phyloP scores from a whole-genome alignment of 2,113 vertebrate species.

The Tor tambroides region DNA sequence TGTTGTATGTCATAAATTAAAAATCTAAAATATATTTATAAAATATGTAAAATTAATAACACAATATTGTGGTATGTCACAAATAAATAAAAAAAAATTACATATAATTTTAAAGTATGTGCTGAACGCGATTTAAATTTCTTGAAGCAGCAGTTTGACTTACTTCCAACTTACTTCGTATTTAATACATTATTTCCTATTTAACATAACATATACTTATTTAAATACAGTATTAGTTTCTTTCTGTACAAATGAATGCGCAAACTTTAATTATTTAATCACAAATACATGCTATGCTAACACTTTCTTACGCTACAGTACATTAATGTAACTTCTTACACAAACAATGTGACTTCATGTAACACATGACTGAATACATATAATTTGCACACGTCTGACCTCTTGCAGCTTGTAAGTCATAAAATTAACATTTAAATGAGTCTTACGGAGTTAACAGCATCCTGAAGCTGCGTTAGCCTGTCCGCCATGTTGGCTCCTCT shows the following conservation, averaged over 20 bases:
- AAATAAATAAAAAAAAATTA: background rate
- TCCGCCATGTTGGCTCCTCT: constrained; percentile 83
- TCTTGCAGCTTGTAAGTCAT: background rate
- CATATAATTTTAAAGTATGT: background rate
- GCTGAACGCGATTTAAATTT: background rate
- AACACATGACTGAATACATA: background rate
- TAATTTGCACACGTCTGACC: background rate
- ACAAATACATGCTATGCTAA: constrained; percentile 12
- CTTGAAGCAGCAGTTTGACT: background rate
- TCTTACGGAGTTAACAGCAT: constrained; percentile 93
- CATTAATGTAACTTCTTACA: background rate
- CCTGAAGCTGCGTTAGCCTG: constrained; percentile 89
- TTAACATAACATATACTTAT: background rate
- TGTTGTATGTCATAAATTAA: background rate
- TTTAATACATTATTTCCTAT: background rate
- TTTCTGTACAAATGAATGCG: background rate
- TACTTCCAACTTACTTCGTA: background rate
- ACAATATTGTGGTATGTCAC: background rate
- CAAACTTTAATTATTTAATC: background rate
- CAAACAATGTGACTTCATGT: background rate
- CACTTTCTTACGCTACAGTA: background rate
- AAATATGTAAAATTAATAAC: background rate
- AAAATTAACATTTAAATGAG: background rate
- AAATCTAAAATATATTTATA: background rate
- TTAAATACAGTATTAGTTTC: background rate